Percentiles rank a stretch among this genome's conserved stretches.
phyloP scores from a whole-genome alignment of 2,888 invertebrate genomes.

The Pegoplata infirma region DNA sequence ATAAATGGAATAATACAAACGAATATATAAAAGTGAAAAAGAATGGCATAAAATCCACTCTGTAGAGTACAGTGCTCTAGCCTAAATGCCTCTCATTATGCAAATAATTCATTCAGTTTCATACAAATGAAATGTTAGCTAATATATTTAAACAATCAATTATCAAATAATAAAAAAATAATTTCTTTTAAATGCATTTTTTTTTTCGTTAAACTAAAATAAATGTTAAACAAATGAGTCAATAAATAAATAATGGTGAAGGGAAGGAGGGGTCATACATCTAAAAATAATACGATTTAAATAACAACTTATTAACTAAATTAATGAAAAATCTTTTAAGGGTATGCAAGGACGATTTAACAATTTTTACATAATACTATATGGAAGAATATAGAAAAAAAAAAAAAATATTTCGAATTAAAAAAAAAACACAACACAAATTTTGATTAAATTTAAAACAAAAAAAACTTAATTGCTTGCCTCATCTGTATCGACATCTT shows the following conservation, averaged over 20 bases:
- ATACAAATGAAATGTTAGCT: background rate
- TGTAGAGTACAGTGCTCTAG: too few species aligned
- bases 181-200: conserved; percentile 35
- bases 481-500: conserved; percentile 77
- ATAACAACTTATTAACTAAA: conserved; percentile 42
- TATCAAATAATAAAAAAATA: background rate
- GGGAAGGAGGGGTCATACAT: background rate
- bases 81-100: too few species aligned
- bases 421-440: background rate
- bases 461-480: conserved; percentile 76
- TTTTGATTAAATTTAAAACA: conserved; percentile 2
- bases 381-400: conserved; percentile 27
- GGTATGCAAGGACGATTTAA: conserved; percentile 21
- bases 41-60: too few species aligned
- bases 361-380: conserved; percentile 51
- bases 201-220: conserved; percentile 2
- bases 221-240: conserved; percentile 20
- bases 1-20: too few species aligned
- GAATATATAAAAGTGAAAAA: too few species aligned
- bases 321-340: conserved; percentile 34
- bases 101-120: too few species aligned
- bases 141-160: background rate
- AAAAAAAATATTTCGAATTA: background rate
- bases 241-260: conserved; percentile 42
- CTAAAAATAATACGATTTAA: conserved; percentile 1